Conservation (phyloP, 1,140 invertebrate species). For the Copidosoma floridanum region DNA sequence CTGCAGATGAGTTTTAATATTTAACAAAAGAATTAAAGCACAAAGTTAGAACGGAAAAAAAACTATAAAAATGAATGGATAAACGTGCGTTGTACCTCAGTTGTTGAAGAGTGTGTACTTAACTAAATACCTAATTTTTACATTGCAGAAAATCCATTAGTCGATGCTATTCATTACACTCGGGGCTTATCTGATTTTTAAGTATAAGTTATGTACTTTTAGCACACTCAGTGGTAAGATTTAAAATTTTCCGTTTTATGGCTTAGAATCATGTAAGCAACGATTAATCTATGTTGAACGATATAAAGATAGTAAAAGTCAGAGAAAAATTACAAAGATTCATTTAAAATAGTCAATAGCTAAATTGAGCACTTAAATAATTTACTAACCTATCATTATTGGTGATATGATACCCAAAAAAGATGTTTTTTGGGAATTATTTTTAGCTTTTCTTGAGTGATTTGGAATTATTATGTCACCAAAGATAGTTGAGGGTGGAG, state of each 20-base stretch:
- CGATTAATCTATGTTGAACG: neutral
- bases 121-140: neutral
- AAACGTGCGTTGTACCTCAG: neutral
- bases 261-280: neutral
- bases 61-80: neutral
- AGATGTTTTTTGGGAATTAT: neutral
- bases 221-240: neutral
- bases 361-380: neutral
- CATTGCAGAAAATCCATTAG: neutral
- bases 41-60: neutral
- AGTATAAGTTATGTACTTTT: neutral
- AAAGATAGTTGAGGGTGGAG: neutral
- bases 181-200: too few relatives aligned
- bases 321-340: too few relatives aligned
- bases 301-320: too few relatives aligned
- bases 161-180: neutral
- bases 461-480: neutral
- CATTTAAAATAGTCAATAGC: neutral
- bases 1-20: neutral
- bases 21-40: neutral
- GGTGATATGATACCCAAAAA: neutral
- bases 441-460: neutral
- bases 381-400: neutral
- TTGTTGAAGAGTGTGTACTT: neutral
- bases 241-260: neutral